Base-by-base conservation (phyloP, 2,797 vertebrate species). In the Taenioides sp. region DNA sequence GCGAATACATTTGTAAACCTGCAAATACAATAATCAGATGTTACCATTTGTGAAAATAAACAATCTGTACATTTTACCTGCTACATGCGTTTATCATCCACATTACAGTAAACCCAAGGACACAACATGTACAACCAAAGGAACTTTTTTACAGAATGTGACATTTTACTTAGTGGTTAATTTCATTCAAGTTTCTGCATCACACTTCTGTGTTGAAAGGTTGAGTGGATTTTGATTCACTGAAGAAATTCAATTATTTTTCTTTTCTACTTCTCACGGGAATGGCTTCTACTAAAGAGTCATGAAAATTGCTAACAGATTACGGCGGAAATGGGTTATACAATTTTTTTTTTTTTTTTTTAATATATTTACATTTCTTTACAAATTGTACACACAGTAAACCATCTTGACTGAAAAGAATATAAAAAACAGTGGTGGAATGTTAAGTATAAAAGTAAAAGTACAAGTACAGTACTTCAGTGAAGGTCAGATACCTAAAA, bases 21-120 rank as follows among this genome's bases (percentile, higher is more conserved):
- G 14, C 27, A 27, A 66, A 27, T 49, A 37, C 10, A 28, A 22
- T 65, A 80, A 73, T 77, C 47, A 47, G 27, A 66, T 77, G 25
- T 85, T 52, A 71, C 31, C 54, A 11, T 81, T 87, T 81, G 69
- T 85, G 76, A 66, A 88, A 91, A 91, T 91, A 92, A 93, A 90
- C 74, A 64, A 88, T 86, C 80, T 88, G 59, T 88, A 79, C 57
- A 73, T 84, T 86, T 83, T 55, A 68, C 43, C 16, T 74, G 27
- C 71, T 22, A n/a, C 16, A 27, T 65, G 17, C 43, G 18, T 28
- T 22, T 20, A 11, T 64, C 18, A 37, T 69, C 69, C 23, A 28
- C 67, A 43, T 43, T 43, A 72, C 69, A 43, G 28, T 47, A 5
- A 50, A 65, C 14, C 14, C 22, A 55, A 7, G 25, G 43, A 74